Base-by-base conservation (phyloP, 92 coral and sea anemone genomes). In the Paramuricea clavata region DNA sequence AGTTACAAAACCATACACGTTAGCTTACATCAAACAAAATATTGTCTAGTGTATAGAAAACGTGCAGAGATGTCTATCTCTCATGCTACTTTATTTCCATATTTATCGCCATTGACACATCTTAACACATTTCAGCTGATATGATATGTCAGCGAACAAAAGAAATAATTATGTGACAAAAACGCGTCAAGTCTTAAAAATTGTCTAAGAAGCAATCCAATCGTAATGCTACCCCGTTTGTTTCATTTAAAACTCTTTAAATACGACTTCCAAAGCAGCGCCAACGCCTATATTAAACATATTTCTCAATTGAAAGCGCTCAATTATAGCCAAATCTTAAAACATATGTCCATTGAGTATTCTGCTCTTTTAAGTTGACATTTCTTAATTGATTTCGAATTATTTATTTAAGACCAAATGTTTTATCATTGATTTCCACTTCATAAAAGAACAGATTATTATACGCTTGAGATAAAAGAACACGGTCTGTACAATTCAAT, bases 351-450 rank as follows among this genome's bases (percentile, higher is more conserved):
- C 72, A 28, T 11, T 54, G 62, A 21, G 25, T 54, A 54, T 54
- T 30, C 1, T 65, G 39, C 11, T 31, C 22, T 65, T 65, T 33
- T 65, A 19, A 65, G 72, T 65, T 31, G 72, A 65, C 72, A 65
- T 65, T 65, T 65, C 72, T 65, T 65, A 65, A 65, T 65, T 31
- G 72, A 65, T 65, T 65, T 65, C 72, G 22, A 65, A 65, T 65
- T 65, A 65, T 65, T 65, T 65, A 65, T 65, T 65, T 65, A 65
- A 65, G 72, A 65, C 39, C 39, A 65, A 65, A 65, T 65, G 72
- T 31, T 65, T 65, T 65, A 65, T 65, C 72, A 28, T 31, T 65
- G 72, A 65, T 65, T 65, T 26, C 27, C 72, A 65, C 72, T 65
- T 65, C 72, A 65, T 65, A 65, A 65, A 65, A 31, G 62, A 54